Evolutionary conservation across 1,140 invertebrate genomes (phyloP).

Genomic region (Pristionchus pacificus): DNA sequence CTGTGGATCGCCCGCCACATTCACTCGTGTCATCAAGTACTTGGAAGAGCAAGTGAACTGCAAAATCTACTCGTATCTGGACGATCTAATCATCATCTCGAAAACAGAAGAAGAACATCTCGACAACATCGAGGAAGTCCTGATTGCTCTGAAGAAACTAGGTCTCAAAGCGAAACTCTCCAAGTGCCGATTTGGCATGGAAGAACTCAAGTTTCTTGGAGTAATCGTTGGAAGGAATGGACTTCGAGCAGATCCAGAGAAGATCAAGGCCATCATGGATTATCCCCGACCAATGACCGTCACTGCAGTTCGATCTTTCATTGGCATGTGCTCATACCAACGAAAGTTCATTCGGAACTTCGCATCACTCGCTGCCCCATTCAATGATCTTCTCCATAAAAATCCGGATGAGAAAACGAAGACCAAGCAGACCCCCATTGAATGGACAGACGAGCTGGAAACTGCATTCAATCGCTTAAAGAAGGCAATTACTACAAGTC

Average conservation of each 20-base stretch:
- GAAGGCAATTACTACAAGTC: too few relatives aligned
- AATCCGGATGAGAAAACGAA: constrained; percentile 36
- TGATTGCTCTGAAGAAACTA: not conserved
- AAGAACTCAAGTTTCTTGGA: constrained; percentile 57
- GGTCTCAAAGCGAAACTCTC: constrained; percentile 14
- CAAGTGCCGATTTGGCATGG: constrained; percentile 4
- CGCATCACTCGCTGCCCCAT: constrained; percentile 49
- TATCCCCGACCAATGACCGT: constrained; percentile 49
- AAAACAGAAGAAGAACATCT: constrained; percentile 28
- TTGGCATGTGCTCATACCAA: constrained; percentile 61
- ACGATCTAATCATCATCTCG: constrained; percentile 29
- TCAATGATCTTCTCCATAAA: constrained; percentile 59
- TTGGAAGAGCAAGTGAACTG: too few relatives aligned
- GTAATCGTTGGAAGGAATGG: constrained; percentile 53
- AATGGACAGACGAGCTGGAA: constrained; percentile 58
- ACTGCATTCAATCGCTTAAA: too few relatives aligned
- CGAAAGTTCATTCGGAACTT: too few relatives aligned
- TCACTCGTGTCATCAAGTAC: constrained; percentile 6
- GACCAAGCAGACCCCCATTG: too few relatives aligned
- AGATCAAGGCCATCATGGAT: constrained; percentile 51
- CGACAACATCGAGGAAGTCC: constrained; percentile 11
- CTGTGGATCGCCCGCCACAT: constrained; percentile 14
- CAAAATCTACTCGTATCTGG: constrained; percentile 15
- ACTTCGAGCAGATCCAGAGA: constrained; percentile 56
- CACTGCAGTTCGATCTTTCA: constrained; percentile 58